Conservation (phyloP, 1,140 invertebrate species). For the Branchinecta lynchi region DNA sequence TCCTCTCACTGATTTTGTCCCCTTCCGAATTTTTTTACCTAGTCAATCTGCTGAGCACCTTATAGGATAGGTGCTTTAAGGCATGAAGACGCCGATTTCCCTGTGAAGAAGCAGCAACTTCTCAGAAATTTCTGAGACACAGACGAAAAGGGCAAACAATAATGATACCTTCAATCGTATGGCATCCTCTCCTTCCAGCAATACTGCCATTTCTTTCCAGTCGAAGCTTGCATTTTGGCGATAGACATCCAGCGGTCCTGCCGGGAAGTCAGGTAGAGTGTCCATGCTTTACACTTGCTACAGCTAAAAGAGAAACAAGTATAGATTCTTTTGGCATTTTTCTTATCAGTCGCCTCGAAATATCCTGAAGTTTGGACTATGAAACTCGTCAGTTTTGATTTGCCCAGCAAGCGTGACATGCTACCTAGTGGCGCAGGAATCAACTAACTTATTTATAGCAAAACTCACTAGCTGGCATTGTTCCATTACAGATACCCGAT, state of each 20-base stretch:
- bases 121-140: neutral
- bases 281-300: too few relatives aligned
- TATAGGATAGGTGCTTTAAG: neutral
- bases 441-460: too few relatives aligned
- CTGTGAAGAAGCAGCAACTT: neutral
- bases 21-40: neutral
- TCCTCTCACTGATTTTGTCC: neutral
- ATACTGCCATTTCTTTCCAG: slow-evolving; percentile 57
- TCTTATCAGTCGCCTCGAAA: too few relatives aligned
- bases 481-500: too few relatives aligned
- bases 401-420: too few relatives aligned
- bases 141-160: neutral
- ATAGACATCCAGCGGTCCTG: slow-evolving; percentile 52
- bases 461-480: too few relatives aligned
- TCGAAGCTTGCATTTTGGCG: slow-evolving; percentile 54
- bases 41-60: neutral
- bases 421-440: too few relatives aligned
- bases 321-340: too few relatives aligned
- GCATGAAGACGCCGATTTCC: neutral
- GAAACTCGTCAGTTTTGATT: too few relatives aligned
- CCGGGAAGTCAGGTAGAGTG: slow-evolving; percentile 39
- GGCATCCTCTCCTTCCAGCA: slow-evolving; percentile 52
- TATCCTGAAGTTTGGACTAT: too few relatives aligned
- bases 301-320: too few relatives aligned
- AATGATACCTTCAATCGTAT: slow-evolving; percentile 43